Conservation (phyloP, 2,113 vertebrate genomes). For the Peromyscus polionotus region DNA sequence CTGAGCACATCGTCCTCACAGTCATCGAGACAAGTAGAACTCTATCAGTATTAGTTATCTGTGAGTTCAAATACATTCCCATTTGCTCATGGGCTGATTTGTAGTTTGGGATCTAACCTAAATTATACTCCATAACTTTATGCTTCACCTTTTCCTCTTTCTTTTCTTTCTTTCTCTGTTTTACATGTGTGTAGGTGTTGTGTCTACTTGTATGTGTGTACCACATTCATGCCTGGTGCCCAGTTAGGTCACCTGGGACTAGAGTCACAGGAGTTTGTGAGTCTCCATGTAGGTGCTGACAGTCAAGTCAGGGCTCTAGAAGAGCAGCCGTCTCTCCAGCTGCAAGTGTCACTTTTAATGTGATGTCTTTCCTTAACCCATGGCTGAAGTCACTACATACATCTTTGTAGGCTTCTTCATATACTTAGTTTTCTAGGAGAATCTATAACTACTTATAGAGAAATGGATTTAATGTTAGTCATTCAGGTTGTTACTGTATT, state of each 20-base stretch:
- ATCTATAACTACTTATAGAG: conserved; percentile 41
- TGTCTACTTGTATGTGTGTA: background rate
- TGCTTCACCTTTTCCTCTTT: background rate
- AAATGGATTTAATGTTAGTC: conserved; percentile 26
- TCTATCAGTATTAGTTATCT: background rate
- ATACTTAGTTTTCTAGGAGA: conserved; percentile 11
- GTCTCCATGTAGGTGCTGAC: background rate
- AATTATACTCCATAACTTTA: background rate
- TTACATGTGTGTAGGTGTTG: background rate
- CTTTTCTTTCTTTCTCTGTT: background rate
- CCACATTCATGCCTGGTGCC: background rate
- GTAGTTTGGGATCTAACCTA: conserved; percentile 1
- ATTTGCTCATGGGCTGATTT: background rate
- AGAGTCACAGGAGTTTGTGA: background rate
- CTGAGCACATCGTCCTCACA: background rate
- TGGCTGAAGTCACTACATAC: background rate
- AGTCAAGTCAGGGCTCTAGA: background rate
- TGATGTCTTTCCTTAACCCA: conserved; percentile 1
- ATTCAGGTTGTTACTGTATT: conserved; percentile 10
- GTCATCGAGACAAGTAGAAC: background rate
- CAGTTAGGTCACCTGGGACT: background rate
- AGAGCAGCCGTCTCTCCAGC: background rate
- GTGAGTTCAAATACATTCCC: conserved; percentile 32
- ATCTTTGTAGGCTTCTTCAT: conserved; percentile 25
- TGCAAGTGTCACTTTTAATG: background rate